Evolutionary conservation across 2,888 invertebrate species (phyloP).

Genomic region (Diachrysia chrysitis): DNA sequence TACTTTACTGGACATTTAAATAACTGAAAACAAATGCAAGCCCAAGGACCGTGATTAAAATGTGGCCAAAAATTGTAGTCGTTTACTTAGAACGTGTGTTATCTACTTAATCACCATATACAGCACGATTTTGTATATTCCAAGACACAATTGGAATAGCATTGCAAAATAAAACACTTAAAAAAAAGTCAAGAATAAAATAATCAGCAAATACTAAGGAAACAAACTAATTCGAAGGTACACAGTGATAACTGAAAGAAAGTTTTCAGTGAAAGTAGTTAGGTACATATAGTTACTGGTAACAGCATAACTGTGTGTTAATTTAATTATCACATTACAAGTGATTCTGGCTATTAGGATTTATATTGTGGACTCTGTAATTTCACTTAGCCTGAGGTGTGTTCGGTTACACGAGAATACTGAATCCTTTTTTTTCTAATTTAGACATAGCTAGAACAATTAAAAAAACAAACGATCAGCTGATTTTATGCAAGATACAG

Average conservation of each 20-base stretch:
- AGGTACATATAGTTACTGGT: conserved; percentile 27
- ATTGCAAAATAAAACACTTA: too few species aligned
- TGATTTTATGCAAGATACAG: too few species aligned
- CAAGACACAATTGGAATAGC: not conserved
- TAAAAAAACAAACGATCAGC: too few species aligned
- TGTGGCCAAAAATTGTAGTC: not conserved
- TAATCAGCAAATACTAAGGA: conserved; percentile 7
- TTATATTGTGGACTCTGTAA: not conserved
- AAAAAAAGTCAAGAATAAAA: not conserved
- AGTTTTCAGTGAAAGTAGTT: conserved; percentile 56
- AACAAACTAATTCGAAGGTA: conserved; percentile 19
- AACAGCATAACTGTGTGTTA: conserved; percentile 37
- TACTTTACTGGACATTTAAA: not conserved
- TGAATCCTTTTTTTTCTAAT: too few species aligned
- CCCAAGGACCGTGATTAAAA: not conserved
- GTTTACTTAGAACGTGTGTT: too few species aligned
- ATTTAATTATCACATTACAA: conserved; percentile 35
- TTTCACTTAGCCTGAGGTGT: not conserved
- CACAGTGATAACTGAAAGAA: conserved; percentile 44
- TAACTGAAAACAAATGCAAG: not conserved
- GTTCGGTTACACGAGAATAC: too few species aligned
- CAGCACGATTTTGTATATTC: not conserved
- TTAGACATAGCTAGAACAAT: too few species aligned
- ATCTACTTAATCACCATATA: too few species aligned
- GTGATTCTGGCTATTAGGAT: not conserved